Conservation (phyloP, 2,797 vertebrate species). For the Vespertilio murinus region DNA sequence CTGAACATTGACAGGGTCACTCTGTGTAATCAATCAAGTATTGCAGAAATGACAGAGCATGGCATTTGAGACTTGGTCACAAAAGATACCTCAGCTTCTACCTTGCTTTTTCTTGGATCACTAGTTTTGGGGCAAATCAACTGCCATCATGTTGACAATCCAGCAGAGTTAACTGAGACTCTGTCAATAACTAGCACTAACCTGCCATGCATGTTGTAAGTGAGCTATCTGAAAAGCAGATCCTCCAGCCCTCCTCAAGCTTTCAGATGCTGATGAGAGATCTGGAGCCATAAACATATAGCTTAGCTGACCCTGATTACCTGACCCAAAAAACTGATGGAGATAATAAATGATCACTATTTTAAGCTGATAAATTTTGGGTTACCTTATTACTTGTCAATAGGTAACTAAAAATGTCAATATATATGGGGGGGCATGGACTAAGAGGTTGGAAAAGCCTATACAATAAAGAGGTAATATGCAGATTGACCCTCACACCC, state of each 20-base stretch:
- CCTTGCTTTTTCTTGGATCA: not conserved
- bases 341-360: not conserved
- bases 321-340: not conserved
- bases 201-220: rapidly evolving
- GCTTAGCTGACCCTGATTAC: not conserved
- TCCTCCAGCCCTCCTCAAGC: not conserved
- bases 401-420: not conserved
- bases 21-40: not conserved
- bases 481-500: too few relatives aligned
- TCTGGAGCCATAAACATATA: not conserved
- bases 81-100: not conserved
- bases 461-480: too few relatives aligned
- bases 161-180: not conserved
- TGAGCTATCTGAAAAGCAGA: not conserved
- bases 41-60: not conserved
- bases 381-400: not conserved
- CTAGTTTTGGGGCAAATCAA: not conserved
- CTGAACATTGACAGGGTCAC: not conserved
- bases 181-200: not conserved
- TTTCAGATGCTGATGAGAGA: not conserved
- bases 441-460: not conserved
- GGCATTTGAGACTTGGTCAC: not conserved
- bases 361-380: not conserved
- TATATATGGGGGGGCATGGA: not conserved
- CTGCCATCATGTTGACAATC: not conserved